Evolutionary conservation across 2,113 vertebrate species (phyloP).

Genomic region (Camelus dromedarius): DNA sequence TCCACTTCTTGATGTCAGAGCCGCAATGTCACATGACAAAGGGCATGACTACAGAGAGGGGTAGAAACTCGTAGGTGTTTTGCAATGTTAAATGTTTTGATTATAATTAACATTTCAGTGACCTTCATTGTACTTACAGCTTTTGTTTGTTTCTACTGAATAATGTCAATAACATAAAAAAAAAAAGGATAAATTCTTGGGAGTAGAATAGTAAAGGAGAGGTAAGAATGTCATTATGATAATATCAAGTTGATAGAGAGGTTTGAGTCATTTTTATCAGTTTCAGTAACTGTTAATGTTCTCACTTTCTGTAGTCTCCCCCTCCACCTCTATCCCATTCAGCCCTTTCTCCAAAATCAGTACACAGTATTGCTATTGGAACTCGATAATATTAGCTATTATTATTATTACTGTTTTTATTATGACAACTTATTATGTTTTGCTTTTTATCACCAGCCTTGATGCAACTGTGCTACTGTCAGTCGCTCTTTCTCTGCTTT

Average conservation of each 20-base stretch:
- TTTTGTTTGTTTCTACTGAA: background rate
- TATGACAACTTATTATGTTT: background rate
- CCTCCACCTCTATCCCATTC: background rate
- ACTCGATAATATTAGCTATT: background rate
- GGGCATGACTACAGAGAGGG: accelerated
- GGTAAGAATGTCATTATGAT: background rate
- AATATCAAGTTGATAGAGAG: background rate
- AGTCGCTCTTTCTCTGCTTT: background rate
- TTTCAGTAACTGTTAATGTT: background rate
- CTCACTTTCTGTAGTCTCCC: background rate
- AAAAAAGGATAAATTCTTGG: background rate
- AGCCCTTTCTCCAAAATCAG: background rate
- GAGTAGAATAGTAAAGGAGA: background rate
- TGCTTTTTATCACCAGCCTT: background rate
- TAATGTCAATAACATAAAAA: background rate
- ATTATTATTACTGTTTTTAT: background rate
- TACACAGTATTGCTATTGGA: too few species aligned
- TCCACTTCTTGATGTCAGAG: background rate
- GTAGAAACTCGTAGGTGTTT: accelerated
- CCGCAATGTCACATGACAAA: background rate
- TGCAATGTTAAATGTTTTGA: background rate
- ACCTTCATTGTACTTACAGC: background rate
- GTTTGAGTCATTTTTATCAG: background rate
- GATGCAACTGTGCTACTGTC: background rate
- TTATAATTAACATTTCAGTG: background rate